phyloP scores from a whole-genome alignment of 2,888 invertebrate species.

The Lasioglossum villosulum region DNA sequence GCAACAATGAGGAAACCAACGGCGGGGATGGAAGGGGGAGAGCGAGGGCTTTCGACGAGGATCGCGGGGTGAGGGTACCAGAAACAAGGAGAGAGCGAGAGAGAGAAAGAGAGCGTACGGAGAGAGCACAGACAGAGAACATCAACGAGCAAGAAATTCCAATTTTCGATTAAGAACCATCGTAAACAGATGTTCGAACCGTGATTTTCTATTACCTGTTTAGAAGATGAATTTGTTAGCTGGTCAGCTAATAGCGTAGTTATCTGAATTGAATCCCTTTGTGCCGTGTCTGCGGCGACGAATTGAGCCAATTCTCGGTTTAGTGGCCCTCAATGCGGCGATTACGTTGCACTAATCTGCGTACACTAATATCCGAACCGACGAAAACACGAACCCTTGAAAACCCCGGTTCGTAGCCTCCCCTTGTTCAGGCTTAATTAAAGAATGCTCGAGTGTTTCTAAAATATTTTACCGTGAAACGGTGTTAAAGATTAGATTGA shows the following conservation, averaged over 20 bases:
- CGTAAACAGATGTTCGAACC: background rate
- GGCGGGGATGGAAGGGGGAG: background rate
- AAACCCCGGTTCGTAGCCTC: background rate
- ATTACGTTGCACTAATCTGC: background rate
- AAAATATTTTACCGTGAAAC: background rate
- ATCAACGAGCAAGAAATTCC: background rate
- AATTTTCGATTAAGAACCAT: background rate
- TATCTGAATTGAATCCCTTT: background rate
- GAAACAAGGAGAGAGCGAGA: background rate
- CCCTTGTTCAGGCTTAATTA: background rate
- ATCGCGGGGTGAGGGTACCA: background rate
- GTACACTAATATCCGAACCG: background rate
- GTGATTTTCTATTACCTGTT: background rate
- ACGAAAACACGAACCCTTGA: background rate
- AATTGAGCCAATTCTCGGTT: constrained; percentile 11
- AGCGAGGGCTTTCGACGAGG: background rate
- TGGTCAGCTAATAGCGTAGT: background rate
- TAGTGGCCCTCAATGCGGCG: constrained; percentile 5
- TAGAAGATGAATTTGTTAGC: background rate
- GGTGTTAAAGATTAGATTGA: background rate
- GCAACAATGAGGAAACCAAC: constrained; percentile 41
- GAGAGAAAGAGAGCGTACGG: background rate
- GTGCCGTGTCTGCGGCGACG: background rate
- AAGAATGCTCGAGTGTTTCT: background rate
- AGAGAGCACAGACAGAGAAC: background rate